phyloP scores from a whole-genome alignment of 2,888 invertebrate genomes.

The Ophion obscuratus region DNA sequence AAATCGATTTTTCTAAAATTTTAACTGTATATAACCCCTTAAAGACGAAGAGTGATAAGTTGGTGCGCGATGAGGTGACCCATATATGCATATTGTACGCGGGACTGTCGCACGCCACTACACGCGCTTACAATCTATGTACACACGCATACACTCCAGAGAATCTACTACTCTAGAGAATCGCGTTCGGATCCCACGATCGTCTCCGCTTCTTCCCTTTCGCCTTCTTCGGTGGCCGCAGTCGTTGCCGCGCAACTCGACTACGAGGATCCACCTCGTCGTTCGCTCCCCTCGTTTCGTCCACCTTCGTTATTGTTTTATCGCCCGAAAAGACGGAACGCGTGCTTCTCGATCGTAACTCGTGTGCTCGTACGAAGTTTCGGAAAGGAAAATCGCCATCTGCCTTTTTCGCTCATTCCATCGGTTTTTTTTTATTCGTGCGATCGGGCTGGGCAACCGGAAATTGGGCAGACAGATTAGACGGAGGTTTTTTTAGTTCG shows the following conservation, averaged over 20 bases:
- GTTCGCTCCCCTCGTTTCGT: slow-evolving; percentile 24
- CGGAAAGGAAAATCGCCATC: background rate
- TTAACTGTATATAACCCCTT: no score
- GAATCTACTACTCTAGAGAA: slow-evolving; percentile 54
- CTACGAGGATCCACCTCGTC: slow-evolving; percentile 73
- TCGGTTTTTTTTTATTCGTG: background rate
- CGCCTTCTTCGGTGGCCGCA: slow-evolving; percentile 68
- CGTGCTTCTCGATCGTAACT: slow-evolving; percentile 17
- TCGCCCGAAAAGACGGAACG: slow-evolving; percentile 3
- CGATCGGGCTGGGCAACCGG: background rate
- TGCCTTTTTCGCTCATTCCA: background rate
- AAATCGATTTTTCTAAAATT: no score
- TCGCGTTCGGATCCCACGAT: slow-evolving; percentile 52
- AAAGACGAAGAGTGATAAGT: no score
- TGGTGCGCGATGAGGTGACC: background rate
- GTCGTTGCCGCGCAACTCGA: slow-evolving; percentile 76
- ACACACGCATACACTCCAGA: slow-evolving; percentile 30
- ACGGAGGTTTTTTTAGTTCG: background rate
- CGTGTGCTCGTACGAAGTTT: background rate
- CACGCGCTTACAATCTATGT: background rate
- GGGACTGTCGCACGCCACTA: background rate
- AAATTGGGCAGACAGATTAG: background rate
- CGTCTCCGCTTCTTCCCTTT: slow-evolving; percentile 50
- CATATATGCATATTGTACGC: slow-evolving; percentile 16
- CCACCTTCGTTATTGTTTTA: slow-evolving; percentile 1